These are phyloP conservation scores for Conistra vaccinii DNA, from an alignment of 2,888 invertebrate species.

Conservation along the genomic window DNA sequence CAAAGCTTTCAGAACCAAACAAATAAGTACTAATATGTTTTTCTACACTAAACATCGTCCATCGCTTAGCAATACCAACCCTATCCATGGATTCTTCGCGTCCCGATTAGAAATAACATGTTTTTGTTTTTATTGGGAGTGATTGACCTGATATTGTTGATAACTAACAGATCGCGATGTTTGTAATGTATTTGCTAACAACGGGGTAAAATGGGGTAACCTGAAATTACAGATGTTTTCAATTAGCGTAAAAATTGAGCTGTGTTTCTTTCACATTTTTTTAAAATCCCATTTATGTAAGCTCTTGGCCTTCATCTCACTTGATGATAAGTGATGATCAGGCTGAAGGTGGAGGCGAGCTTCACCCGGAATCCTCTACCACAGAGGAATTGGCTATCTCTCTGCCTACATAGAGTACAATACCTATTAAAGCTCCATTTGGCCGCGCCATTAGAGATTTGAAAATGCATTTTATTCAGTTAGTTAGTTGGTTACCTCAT, in stretches of 20 bases:
- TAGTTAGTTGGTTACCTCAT: neutral
- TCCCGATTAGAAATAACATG: constrained; percentile 55
- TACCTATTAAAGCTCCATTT: too few species aligned
- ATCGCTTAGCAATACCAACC: constrained; percentile 38
- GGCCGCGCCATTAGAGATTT: too few species aligned
- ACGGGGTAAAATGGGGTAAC: neutral
- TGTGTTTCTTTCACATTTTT: too few species aligned
- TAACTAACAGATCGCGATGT: constrained; percentile 38
- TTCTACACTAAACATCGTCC: neutral
- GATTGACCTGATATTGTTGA: constrained; percentile 61
- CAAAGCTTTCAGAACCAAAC: neutral
- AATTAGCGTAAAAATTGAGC: neutral
- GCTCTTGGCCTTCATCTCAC: too few species aligned
- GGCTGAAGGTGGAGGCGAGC: too few species aligned
- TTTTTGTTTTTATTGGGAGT: constrained; percentile 57
- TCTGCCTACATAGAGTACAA: too few species aligned
- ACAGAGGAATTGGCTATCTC: too few species aligned
- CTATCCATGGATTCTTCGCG: constrained; percentile 42
- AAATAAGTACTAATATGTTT: neutral
- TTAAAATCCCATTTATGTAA: too few species aligned
- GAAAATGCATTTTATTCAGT: neutral
- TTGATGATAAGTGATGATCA: too few species aligned
- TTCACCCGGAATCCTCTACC: too few species aligned
- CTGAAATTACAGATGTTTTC: neutral
- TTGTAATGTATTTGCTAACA: neutral